A percentile compares a stretch with the other conserved stretches of the same genome.
These are phyloP conservation scores for Pseudachorutes palmiensis DNA, from an alignment of 1,140 invertebrate genomes.

Conservation along the genomic window DNA sequence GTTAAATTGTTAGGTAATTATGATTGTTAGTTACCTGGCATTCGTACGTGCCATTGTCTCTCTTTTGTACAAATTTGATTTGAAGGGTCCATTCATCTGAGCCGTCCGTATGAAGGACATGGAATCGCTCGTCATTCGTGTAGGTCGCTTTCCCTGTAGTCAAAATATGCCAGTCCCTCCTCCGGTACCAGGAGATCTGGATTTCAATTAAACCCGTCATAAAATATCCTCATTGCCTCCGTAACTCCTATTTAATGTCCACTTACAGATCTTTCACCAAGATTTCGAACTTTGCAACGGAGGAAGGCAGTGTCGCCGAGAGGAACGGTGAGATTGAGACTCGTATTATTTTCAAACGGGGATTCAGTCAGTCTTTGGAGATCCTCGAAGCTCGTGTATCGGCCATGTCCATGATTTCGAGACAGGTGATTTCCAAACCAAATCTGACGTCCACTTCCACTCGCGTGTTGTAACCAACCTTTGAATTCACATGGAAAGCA, in stretches of 20 bases:
- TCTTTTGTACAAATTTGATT: slow-evolving; percentile 47
- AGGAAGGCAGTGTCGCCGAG: slow-evolving; percentile 46
- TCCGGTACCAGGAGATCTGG: slow-evolving; percentile 46
- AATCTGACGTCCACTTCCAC: slow-evolving; percentile 7
- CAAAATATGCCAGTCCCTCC: slow-evolving; percentile 46
- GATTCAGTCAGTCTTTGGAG: slow-evolving; percentile 35
- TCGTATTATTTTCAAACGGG: slow-evolving; percentile 55
- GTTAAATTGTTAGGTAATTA: background rate
- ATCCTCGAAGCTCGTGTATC: slow-evolving; percentile 51
- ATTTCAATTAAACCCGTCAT: slow-evolving; percentile 14
- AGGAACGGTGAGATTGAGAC: slow-evolving; percentile 68
- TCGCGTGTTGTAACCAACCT: slow-evolving; percentile 8
- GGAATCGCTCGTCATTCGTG: slow-evolving; percentile 46
- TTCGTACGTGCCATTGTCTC: slow-evolving; percentile 49
- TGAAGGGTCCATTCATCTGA: slow-evolving; percentile 51
- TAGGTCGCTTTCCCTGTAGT: slow-evolving; percentile 46
- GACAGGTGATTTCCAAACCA: slow-evolving; percentile 16
- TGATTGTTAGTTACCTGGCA: slow-evolving; percentile 44
- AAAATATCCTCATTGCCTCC: background rate
- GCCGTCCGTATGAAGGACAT: slow-evolving; percentile 44
- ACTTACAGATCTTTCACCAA: slow-evolving; percentile 48
- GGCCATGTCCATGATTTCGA: background rate
- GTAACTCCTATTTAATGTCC: background rate
- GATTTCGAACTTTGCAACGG: slow-evolving; percentile 46
- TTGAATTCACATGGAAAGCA: background rate